Evolutionary conservation across 2,888 invertebrate species (phyloP).

Genomic region (Anarsia innoxiella): DNA sequence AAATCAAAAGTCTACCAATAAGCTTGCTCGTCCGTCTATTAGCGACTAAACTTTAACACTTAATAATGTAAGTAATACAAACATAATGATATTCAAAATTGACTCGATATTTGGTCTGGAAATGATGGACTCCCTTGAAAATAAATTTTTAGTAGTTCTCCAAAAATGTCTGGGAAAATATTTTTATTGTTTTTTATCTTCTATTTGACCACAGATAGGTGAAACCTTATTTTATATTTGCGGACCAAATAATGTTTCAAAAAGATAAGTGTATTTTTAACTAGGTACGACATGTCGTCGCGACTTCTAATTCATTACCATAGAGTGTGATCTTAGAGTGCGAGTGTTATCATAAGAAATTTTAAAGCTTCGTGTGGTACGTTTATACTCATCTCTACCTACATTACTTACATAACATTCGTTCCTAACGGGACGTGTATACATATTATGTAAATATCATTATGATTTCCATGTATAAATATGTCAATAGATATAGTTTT

Average conservation of each 20-base stretch:
- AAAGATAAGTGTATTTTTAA: too few relatives aligned
- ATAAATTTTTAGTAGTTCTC: conserved; percentile 15
- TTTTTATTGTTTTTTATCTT: too few relatives aligned
- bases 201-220: too few relatives aligned
- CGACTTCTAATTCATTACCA: conserved; percentile 32
- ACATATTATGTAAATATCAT: conserved; percentile 73
- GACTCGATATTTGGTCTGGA: conserved; percentile 66
- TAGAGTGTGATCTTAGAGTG: conserved; percentile 60
- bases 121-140: conserved; percentile 40
- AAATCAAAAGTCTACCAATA: conserved; percentile 55
- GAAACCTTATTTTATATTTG: too few relatives aligned
- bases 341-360: conserved; percentile 75
- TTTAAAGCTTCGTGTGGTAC: conserved; percentile 75
- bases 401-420: conserved; percentile 70
- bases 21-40: conserved; percentile 42
- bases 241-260: too few relatives aligned
- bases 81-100: conserved; percentile 62
- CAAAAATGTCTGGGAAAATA: conserved; percentile 8
- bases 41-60: conserved; percentile 55
- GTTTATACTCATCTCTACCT: conserved; percentile 65
- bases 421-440: conserved; percentile 75
- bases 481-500: conserved; percentile 69
- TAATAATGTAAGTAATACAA: conserved; percentile 50
- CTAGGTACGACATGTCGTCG: conserved; percentile 7
- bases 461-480: conserved; percentile 71